Evolutionary conservation across 2,113 vertebrate species (phyloP), one percentile per base, ranked within the genome.

Genomic region (Boulengeromyrus knoepffleri): DNA sequence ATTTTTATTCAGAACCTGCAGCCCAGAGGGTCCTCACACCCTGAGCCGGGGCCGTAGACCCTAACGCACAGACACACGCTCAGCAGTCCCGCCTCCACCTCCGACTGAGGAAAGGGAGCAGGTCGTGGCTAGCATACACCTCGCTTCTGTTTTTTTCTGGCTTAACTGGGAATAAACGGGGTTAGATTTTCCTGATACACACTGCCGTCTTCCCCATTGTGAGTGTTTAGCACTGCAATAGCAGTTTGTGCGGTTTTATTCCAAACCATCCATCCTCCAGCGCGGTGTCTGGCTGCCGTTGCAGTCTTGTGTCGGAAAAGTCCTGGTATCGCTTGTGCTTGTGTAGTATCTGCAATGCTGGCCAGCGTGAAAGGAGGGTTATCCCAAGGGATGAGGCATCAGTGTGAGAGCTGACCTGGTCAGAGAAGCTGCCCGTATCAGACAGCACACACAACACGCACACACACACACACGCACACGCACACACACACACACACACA

Each of bases 301-400:
- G 42, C 9, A 53, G 45, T 47, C 83, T 85, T 85, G 39, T 10
- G 36, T 84, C 5, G 49, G 85, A 52, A 52, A 21, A 10, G 24
- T 52, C 47, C n/a, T 50, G 85, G 49, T n/a, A 15, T n/a, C 27
- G 19, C 39, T 45, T 45, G 77, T 45, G 94, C 95, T 95, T 95
- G 94, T 96, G 96, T 93, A 95, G 94, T 95, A 91, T 86, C 90
- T 94, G 93, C 95, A 93, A 94, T 94, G 94, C 94, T 87, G 92
- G 92, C 90, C 91, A 80, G 91, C 89, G 80, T 90, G 84, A 42
- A 85, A 90, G 90, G 91, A 89, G 88, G 89, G 90, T 88, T 70
- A 46, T 92, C 85, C 53, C 21, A 66, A 92, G 91, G 85, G 58
- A 52, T 17, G 36, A 85, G 84, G 53, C 91, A 91, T 92, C 91